Percentiles rank a stretch among this genome's conserved stretches.
Conservation (phyloP, 2,113 vertebrate genomes). For the Pampusana beccarii region DNA sequence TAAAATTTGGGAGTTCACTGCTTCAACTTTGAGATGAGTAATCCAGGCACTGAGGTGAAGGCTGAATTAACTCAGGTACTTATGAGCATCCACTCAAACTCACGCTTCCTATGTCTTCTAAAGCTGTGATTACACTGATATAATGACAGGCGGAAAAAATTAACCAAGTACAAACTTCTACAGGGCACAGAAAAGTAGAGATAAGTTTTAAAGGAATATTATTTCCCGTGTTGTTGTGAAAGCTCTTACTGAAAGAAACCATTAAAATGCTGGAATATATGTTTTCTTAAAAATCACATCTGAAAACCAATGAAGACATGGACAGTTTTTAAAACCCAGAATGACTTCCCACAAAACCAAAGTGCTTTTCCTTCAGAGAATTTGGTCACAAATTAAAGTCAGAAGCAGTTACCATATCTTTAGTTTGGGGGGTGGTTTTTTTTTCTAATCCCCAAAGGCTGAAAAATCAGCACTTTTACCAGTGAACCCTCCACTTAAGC, state of each 20-base stretch:
- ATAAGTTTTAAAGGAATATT: not conserved
- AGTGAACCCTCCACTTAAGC: not conserved
- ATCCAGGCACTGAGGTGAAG: not conserved
- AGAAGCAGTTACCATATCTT: not conserved
- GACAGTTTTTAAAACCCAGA: not conserved
- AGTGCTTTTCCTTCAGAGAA: not conserved
- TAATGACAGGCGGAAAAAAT: not conserved
- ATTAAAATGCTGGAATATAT: not conserved
- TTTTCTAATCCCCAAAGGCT: not conserved
- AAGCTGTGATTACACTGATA: not conserved
- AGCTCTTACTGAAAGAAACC: not conserved
- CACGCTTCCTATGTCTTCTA: not conserved
- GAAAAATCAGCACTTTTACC: not conserved
- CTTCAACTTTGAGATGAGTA: not conserved
- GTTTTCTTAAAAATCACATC: not conserved
- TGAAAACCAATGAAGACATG: not conserved
- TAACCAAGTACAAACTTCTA: not conserved
- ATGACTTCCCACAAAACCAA: not conserved
- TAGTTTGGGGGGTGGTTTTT: fast-evolving
- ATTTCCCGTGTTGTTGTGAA: not conserved
- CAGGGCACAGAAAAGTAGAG: not conserved
- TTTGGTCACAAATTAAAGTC: not conserved
- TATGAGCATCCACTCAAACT: not conserved
- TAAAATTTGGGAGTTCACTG: not conserved
- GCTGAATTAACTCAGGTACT: not conserved